Evolutionary conservation across 1,140 invertebrate genomes (phyloP).

Genomic region (Oscheius sp.): DNA sequence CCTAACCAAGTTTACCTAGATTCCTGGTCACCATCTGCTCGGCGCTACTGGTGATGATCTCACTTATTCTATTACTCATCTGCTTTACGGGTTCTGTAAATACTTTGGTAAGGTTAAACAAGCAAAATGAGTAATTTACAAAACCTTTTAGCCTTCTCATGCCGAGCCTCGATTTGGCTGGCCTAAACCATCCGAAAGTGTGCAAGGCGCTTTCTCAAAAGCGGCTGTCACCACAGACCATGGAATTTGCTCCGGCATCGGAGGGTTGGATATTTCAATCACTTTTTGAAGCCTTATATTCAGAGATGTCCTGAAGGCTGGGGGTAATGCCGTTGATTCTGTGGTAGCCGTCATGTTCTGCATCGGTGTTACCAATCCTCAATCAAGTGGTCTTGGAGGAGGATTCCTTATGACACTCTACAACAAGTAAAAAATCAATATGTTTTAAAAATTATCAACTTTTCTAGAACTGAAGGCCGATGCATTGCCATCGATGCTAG

Average conservation of each 20-base stretch:
- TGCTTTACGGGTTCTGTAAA: conserved; percentile 31
- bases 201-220: conserved; percentile 50
- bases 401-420: conserved; percentile 82
- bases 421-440: conserved; percentile 53
- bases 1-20: conserved; percentile 15
- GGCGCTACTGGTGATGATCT: conserved; percentile 41
- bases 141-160: conserved; percentile 16
- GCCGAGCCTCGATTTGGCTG: conserved; percentile 49
- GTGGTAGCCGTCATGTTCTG: conserved; percentile 80
- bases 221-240: conserved; percentile 59
- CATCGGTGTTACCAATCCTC: conserved; percentile 77
- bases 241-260: conserved; percentile 57
- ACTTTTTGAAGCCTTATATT: background rate
- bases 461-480: conserved; percentile 48
- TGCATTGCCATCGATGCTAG: conserved; percentile 71
- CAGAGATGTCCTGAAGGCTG: conserved; percentile 71
- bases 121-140: conserved; percentile 3
- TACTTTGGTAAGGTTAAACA: conserved; percentile 14
- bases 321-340: conserved; percentile 83
- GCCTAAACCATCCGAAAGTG: conserved; percentile 46
- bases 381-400: conserved; percentile 82
- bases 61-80: conserved; percentile 35
- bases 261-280: conserved; percentile 24
- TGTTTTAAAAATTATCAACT: background rate
- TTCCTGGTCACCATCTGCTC: conserved; percentile 44